Evolutionary conservation across 2,888 invertebrate genomes (phyloP), one percentile per base, ranked within the genome.

Genomic region (Euplexia lucipara): DNA sequence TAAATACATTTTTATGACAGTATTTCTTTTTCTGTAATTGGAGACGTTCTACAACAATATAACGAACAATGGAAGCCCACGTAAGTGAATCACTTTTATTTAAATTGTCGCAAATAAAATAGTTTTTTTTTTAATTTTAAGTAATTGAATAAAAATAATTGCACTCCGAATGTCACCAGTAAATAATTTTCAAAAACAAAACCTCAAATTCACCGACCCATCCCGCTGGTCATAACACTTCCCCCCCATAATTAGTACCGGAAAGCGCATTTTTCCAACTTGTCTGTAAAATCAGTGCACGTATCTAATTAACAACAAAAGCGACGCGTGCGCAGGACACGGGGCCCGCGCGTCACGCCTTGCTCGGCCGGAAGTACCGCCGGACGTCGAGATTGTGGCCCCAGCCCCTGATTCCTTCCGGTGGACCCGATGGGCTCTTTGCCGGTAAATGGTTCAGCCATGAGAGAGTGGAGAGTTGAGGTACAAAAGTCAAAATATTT

Each of bases 371-470:
- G 94, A 93, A 92, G 91, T 87, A 82, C 80, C 71, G 80, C 92
- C 93, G 94, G 95, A 94, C 91, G 95, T 85, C 90, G 91, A 92
- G 94, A 94, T 93, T 93, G 94, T 90, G 89, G 87, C 88, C 89
- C 90, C 90, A 91, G 92, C 91, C 92, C 92, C 93, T 92, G 94
- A 93, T 92, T 93, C 94, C 95, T 95, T 95, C 95, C 95, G 95
- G 92, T 89, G 90, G 86, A 86, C 83, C 75, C 83, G 70, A 73
- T 83, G 84, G 66, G 81, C 84, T 70, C 82, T 83, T 64, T 69
- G 75, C 54, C 41, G 73, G 64, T 81, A 60, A 67, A 45, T 41
- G 57, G 42, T 57, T 57, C 61, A 80, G 74, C 67, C 61, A 80
- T 49, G 42, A 51, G 64, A 73, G 65, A 39, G 10, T 26, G 70